Conservation (phyloP, 2,888 invertebrate species). For the Apamea crenata region DNA sequence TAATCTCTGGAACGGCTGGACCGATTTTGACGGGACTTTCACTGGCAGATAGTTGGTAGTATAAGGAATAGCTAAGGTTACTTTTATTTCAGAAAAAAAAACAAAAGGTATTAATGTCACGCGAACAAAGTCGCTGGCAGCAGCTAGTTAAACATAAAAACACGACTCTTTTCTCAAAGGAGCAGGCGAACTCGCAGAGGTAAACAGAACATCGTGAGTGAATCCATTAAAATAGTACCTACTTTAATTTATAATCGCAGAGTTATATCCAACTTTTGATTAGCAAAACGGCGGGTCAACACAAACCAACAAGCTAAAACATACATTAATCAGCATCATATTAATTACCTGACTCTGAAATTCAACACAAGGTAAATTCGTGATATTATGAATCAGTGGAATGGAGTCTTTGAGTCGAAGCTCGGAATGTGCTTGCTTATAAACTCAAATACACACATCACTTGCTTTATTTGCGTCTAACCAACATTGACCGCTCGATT, state of each 20-base stretch:
- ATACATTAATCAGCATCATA: background rate
- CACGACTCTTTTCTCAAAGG: background rate
- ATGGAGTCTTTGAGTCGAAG: background rate
- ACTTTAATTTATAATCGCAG: background rate
- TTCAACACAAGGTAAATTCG: background rate
- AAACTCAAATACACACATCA: too few relatives aligned
- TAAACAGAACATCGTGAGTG: background rate
- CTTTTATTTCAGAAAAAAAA: too few relatives aligned
- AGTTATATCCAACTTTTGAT: background rate
- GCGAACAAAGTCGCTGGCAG: too few relatives aligned
- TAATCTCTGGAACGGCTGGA: too few relatives aligned
- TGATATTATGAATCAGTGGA: background rate
- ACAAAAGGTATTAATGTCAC: too few relatives aligned
- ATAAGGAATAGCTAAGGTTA: too few relatives aligned
- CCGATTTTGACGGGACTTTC: too few relatives aligned
- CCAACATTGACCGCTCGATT: too few relatives aligned
- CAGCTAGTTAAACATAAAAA: background rate
- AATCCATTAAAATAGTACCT: background rate
- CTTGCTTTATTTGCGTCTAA: too few relatives aligned
- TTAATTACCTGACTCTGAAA: background rate
- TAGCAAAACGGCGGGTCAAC: background rate
- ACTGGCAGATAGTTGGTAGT: too few relatives aligned
- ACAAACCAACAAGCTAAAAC: background rate
- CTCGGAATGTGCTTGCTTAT: background rate
- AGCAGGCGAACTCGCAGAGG: too few relatives aligned